A percentile compares a stretch with the other conserved stretches of the same genome.
These are phyloP conservation scores for Osmerus eperlanus DNA, from an alignment of 2,113 vertebrate species.

Conservation along the genomic window DNA sequence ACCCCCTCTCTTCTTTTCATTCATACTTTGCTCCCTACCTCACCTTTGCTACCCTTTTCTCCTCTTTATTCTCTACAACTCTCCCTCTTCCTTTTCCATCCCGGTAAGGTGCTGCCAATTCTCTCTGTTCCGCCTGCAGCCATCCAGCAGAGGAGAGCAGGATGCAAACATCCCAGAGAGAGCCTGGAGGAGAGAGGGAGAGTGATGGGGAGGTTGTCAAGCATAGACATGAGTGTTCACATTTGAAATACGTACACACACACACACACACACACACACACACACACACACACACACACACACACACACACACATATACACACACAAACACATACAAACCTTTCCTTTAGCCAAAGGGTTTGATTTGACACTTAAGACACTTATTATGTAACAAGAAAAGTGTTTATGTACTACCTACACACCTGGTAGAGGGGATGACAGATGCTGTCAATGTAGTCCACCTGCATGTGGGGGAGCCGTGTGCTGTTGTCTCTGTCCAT, in stretches of 20 bases:
- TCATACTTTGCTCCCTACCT: neutral
- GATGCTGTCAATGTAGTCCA: conserved; percentile 88
- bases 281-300: neutral
- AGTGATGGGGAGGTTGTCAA: neutral
- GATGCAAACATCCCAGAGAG: conserved; percentile 74
- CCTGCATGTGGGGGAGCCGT: conserved; percentile 88
- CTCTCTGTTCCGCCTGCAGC: conserved; percentile 82
- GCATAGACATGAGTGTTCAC: neutral
- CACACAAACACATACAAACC: conserved; percentile 6
- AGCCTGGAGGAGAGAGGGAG: conserved; percentile 61
- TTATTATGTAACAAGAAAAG: neutral
- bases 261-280: conserved; percentile 5
- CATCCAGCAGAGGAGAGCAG: conserved; percentile 80
- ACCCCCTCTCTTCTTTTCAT: neutral
- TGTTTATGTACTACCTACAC: conserved; percentile 21
- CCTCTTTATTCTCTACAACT: neutral
- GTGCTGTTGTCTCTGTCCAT: conserved; percentile 92
- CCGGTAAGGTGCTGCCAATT: conserved; percentile 82
- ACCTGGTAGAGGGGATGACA: conserved; percentile 90
- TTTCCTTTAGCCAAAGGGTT: neutral
- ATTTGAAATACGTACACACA: neutral
- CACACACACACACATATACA: neutral
- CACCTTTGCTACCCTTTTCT: neutral
- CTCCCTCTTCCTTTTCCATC: conserved; percentile 55
- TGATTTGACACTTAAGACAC: no score